Evolutionary conservation across 2,888 invertebrate genomes (phyloP).

Genomic region (Phengaris arion): DNA sequence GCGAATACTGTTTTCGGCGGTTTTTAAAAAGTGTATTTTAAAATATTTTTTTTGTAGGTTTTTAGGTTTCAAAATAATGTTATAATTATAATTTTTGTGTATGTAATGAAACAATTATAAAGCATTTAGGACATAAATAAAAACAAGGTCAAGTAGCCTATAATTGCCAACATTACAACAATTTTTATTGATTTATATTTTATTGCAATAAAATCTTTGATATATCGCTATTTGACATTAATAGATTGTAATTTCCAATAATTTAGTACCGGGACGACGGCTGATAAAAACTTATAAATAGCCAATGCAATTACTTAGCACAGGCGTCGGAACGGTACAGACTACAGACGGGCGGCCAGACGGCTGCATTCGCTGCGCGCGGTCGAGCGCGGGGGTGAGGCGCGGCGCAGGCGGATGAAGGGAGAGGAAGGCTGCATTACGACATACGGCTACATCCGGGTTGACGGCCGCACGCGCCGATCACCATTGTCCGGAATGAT

Average conservation of each 20-base stretch:
- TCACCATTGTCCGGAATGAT: conserved; percentile 43
- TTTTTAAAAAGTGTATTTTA: too few relatives aligned
- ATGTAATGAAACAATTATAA: too few relatives aligned
- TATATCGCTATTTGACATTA: conserved; percentile 6
- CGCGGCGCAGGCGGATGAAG: conserved; percentile 38
- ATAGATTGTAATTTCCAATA: conserved; percentile 20
- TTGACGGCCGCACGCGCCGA: conserved; percentile 69
- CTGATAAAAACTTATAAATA: conserved; percentile 22
- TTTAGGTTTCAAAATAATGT: too few relatives aligned
- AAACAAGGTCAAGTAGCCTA: too few relatives aligned
- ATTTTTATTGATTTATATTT: not conserved
- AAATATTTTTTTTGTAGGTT: too few relatives aligned
- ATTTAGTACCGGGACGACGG: conserved; percentile 1
- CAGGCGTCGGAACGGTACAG: conserved; percentile 53
- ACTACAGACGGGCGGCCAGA: conserved; percentile 72
- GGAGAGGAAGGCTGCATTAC: conserved; percentile 66
- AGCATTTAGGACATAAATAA: too few relatives aligned
- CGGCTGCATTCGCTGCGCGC: conserved; percentile 50
- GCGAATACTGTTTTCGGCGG: too few relatives aligned
- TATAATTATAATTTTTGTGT: too few relatives aligned
- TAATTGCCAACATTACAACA: not conserved
- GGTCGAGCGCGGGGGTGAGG: conserved; percentile 37
- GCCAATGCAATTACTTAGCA: conserved; percentile 6
- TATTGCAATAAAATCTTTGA: not conserved
- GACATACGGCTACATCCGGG: conserved; percentile 73